A percentile compares a stretch with the other conserved stretches of the same genome.
Evolutionary conservation across 1,140 invertebrate genomes (phyloP).

Genomic region (Monomorium pharaonis): DNA sequence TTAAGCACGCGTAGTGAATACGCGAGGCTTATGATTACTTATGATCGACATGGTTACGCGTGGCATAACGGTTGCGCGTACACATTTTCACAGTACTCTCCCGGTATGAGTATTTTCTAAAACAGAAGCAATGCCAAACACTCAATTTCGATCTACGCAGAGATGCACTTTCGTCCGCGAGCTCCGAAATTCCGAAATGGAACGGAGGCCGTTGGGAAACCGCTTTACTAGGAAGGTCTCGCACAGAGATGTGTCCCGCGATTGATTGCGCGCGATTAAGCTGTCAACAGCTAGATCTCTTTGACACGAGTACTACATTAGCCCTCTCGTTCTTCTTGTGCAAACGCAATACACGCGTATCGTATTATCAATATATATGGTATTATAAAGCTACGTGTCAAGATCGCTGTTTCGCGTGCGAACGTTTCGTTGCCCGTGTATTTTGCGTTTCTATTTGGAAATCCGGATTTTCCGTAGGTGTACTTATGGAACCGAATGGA

Average conservation of each 20-base stretch:
- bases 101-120: background rate
- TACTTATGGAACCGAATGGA: too few relatives aligned
- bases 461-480: too few relatives aligned
- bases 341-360: background rate
- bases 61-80: slow-evolving; percentile 27
- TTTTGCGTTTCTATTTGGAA: too few relatives aligned
- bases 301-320: background rate
- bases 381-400: too few relatives aligned
- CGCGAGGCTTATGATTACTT: slow-evolving; percentile 46
- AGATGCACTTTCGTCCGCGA: background rate
- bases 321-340: too few relatives aligned
- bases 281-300: background rate
- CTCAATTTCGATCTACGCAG: background rate
- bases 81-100: slow-evolving; percentile 13
- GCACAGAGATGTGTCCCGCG: background rate
- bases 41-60: slow-evolving; percentile 18
- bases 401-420: background rate
- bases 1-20: slow-evolving; percentile 44
- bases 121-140: background rate
- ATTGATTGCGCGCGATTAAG: background rate
- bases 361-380: background rate
- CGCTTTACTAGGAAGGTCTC: background rate
- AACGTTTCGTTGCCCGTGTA: too few relatives aligned
- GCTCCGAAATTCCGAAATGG: too few relatives aligned
- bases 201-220: too few relatives aligned